Conservation (phyloP, 2,888 invertebrate genomes). For the Tortrix viridana region DNA sequence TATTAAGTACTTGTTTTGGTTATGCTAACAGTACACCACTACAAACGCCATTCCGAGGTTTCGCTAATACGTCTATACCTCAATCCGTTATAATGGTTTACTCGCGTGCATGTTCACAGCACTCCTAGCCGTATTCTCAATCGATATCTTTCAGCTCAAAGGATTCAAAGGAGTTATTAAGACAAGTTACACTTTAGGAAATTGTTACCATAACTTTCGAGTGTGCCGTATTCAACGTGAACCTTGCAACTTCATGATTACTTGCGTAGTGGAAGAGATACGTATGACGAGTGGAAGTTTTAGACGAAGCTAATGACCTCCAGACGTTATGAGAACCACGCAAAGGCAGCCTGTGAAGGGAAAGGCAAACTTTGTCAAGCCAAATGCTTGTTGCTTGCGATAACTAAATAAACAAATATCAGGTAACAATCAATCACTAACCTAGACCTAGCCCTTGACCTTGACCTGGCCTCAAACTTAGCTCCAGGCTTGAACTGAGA, state of each 20-base stretch:
- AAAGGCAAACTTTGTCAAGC: background rate
- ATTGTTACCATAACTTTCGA: slow-evolving; percentile 54
- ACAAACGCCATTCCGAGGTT: too few species aligned
- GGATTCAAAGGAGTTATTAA: slow-evolving; percentile 47
- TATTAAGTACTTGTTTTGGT: too few species aligned
- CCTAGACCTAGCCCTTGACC: too few species aligned
- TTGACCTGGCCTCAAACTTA: too few species aligned
- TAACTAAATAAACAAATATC: too few species aligned
- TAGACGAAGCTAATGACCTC: slow-evolving; percentile 19
- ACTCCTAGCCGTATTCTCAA: slow-evolving; percentile 28
- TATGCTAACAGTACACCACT: too few species aligned
- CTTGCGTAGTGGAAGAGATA: slow-evolving; percentile 43
- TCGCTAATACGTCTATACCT: too few species aligned
- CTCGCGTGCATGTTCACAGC: slow-evolving; percentile 3
- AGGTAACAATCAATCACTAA: too few species aligned
- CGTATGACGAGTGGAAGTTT: slow-evolving; percentile 29
- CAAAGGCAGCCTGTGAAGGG: background rate
- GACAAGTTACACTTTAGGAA: slow-evolving; percentile 58
- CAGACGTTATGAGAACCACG: background rate
- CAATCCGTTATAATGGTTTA: background rate
- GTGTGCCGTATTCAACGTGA: slow-evolving; percentile 44
- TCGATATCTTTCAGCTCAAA: slow-evolving; percentile 59
- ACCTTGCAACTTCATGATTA: slow-evolving; percentile 61
- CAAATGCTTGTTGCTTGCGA: too few species aligned
- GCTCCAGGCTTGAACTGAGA: too few species aligned